These are phyloP conservation scores for Drosophila pseudotalamancana DNA, from an alignment of 2,888 invertebrate genomes.

Conservation along the genomic window DNA sequence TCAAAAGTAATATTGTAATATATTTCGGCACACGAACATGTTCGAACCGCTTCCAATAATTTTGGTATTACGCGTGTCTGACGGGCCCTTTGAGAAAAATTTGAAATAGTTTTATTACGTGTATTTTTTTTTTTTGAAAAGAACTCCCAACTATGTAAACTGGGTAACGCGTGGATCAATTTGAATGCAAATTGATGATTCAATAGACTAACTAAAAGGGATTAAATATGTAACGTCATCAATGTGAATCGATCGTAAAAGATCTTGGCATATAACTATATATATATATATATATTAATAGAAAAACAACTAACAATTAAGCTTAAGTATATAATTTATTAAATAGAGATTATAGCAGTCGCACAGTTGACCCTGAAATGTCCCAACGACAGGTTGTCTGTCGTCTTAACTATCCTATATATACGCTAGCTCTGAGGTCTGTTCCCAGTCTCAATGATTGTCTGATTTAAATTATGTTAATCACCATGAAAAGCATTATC, in stretches of 20 bases:
- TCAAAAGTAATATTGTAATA: constrained; percentile 21
- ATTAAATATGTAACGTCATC: background rate
- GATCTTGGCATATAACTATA: too few species aligned
- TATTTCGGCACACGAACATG: constrained; percentile 16
- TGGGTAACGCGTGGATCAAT: constrained; percentile 12
- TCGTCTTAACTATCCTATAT: background rate
- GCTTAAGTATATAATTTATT: constrained; percentile 12
- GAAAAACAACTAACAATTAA: background rate
- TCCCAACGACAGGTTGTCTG: background rate
- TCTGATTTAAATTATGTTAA: constrained; percentile 33
- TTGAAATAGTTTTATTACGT: constrained; percentile 18
- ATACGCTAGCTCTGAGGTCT: background rate
- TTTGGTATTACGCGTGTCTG: constrained; percentile 15
- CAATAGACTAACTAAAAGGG: background rate
- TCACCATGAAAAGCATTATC: constrained; percentile 30
- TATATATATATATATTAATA: too few species aligned
- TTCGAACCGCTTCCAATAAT: background rate
- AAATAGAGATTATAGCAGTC: background rate
- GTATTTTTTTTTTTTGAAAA: too few species aligned
- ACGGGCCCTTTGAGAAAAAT: background rate
- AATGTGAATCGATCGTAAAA: background rate
- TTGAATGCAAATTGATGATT: constrained; percentile 4
- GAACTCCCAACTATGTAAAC: constrained; percentile 7
- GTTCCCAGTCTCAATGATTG: background rate
- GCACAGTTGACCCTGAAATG: constrained; percentile 5